Conservation (phyloP, 53 echinoderm and acorn worm genomes). For the Holothuria leucospilota region DNA sequence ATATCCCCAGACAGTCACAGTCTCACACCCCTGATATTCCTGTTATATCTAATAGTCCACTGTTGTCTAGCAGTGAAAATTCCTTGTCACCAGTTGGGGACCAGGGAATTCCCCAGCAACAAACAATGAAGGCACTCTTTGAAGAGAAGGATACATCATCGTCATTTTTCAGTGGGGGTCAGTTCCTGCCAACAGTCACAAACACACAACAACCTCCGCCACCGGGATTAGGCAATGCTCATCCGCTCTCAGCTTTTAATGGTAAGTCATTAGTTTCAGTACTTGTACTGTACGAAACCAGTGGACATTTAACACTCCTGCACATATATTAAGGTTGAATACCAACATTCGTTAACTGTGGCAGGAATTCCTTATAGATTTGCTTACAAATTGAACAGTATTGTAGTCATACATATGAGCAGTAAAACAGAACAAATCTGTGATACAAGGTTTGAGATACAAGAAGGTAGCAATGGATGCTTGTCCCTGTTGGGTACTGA, state of each 20-base stretch:
- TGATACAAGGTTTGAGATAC: no score
- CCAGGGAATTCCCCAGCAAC: not conserved
- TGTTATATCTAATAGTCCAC: conserved; percentile 31
- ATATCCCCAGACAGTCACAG: conserved; percentile 10
- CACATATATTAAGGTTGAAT: no score
- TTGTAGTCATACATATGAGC: no score
- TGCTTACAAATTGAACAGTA: no score
- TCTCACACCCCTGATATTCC: conserved; percentile 39
- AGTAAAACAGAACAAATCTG: no score
- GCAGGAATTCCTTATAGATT: no score
- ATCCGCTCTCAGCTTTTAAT: not conserved
- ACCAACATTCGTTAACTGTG: no score
- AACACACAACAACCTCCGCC: not conserved
- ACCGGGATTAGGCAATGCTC: conserved; percentile 31
- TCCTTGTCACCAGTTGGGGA: conserved; percentile 25
- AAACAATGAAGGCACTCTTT: conserved; percentile 16
- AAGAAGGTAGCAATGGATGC: no score
- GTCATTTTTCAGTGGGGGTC: conserved; percentile 12
- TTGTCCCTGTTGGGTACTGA: no score
- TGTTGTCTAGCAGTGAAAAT: conserved; percentile 22
- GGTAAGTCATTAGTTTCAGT: not conserved
- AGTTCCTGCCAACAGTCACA: not conserved
- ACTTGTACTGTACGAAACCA: no score
- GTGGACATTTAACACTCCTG: no score
- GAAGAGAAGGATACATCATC: conserved; percentile 6